Percentiles rank a stretch among this genome's conserved stretches.
Conservation (phyloP, 2,888 invertebrate genomes). For the Escarpia spicata region DNA sequence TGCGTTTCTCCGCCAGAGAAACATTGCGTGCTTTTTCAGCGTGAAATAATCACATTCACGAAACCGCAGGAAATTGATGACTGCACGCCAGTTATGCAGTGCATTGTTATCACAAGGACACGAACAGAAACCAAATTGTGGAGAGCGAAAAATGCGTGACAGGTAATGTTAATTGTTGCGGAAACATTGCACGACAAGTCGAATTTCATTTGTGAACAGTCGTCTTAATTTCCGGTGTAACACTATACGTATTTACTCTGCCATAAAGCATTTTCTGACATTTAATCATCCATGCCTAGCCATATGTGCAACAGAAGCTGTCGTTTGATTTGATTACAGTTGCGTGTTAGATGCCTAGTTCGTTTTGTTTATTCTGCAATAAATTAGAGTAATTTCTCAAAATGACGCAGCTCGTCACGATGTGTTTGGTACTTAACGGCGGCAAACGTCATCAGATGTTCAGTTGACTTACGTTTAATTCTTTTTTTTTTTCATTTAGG, state of each 20-base stretch:
- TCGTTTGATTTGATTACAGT: not conserved
- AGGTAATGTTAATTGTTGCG: not conserved
- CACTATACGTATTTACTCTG: not conserved
- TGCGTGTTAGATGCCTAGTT: not conserved
- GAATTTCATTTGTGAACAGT: not conserved
- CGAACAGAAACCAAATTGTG: not conserved
- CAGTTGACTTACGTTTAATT: not conserved
- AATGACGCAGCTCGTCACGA: not conserved
- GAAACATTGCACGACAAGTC: not conserved
- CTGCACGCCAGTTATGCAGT: not conserved
- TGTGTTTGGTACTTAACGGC: not conserved
- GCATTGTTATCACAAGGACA: not conserved
- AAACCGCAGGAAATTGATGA: not conserved
- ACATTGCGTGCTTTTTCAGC: not conserved
- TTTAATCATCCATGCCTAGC: not conserved
- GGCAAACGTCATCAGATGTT: not conserved
- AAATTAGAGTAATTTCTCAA: not conserved
- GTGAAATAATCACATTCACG: not conserved
- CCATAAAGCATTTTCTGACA: not conserved
- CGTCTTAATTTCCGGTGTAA: slow-evolving; percentile 10
- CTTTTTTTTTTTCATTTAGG: not conserved
- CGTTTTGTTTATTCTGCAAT: not conserved
- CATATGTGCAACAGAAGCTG: not conserved
- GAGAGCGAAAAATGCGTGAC: not conserved
- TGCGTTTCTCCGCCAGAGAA: not conserved